These are phyloP conservation scores for Champsocephalus gunnari DNA, from an alignment of 2,797 vertebrate species.

Conservation along the genomic window DNA sequence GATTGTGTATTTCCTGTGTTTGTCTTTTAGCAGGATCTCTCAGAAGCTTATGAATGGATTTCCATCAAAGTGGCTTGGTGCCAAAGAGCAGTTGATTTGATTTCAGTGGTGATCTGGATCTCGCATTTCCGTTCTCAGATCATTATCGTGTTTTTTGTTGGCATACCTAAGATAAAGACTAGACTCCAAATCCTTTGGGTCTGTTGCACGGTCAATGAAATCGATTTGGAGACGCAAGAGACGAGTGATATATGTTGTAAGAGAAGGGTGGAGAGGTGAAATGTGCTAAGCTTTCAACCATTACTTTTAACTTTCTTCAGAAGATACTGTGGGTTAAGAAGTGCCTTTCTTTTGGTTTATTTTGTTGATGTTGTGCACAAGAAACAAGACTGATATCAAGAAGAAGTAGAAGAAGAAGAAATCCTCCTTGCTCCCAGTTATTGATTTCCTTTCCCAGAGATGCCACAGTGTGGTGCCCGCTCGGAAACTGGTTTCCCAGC, in stretches of 20 bases:
- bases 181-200: constrained; percentile 28
- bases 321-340: not conserved
- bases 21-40: constrained; percentile 20
- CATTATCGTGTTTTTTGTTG: constrained; percentile 40
- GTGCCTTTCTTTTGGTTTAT: not conserved
- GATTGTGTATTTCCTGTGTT: not conserved
- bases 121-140: constrained; percentile 57
- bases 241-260: constrained; percentile 1
- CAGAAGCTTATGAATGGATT: constrained; percentile 37
- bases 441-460: constrained; percentile 73
- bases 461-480: constrained; percentile 68
- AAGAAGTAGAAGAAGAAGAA: constrained; percentile 21
- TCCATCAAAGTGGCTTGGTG: constrained; percentile 30
- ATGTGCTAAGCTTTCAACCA: too few species aligned
- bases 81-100: constrained; percentile 64
- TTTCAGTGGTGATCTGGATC: constrained; percentile 61
- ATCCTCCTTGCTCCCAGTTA: constrained; percentile 54
- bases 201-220: constrained; percentile 26
- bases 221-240: constrained; percentile 19
- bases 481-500: constrained; percentile 61
- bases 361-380: not conserved
- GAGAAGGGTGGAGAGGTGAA: constrained; percentile 5
- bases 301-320: not conserved
- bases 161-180: constrained; percentile 60
- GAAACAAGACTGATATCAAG: not conserved